Evolutionary conservation across 2,113 vertebrate genomes (phyloP), one percentile per base, ranked within the genome.

Genomic region (Hyla sarda): DNA sequence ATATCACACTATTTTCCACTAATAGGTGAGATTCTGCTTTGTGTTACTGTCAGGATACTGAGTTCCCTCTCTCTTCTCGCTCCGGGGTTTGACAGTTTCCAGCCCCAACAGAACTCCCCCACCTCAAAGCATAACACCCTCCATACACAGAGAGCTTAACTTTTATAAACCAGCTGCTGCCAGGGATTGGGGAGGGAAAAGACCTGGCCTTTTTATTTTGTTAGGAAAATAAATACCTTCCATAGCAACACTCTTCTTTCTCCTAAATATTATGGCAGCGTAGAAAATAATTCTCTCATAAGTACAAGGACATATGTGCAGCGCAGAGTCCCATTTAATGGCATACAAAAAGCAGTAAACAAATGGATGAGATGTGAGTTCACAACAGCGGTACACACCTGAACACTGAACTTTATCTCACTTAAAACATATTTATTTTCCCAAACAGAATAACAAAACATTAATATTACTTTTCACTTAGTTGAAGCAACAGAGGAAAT

Each of bases 1-100:
- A 71, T 71, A 74, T 73, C 37, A 23, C 56, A 58, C 34, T 60
- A 50, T 48, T 87, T 81, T 82, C 78, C 78, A 87, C 85, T 87
- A 74, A 87, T 84, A 82, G 85, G 78, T 82, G 52, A 74, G 45
- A 62, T 50, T 62, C 85, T 87, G 85, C 21, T 87, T 87, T 87
- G 34, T 74, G 34, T 87, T 72, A 87, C 17, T 87, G 78, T 87
- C 85, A 82, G 23, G 16, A 81, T 88, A 82, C 65, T 2, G 23
- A 88, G 52, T 32, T 56, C 50, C 72, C 74, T 73, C 14, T 19
- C 75, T 71, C n/a, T 0, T 58, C 32, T 16, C 19, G n/a, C 62
- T 21, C 5, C 50, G 47, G 67, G n/a, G 19, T 60, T 73, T 82
- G 78, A 87, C 69, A 73, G 67, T 60, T 74, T 82, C 77, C 85